phyloP scores from a whole-genome alignment of 2,113 vertebrate species.

The Poecile atricapillus region DNA sequence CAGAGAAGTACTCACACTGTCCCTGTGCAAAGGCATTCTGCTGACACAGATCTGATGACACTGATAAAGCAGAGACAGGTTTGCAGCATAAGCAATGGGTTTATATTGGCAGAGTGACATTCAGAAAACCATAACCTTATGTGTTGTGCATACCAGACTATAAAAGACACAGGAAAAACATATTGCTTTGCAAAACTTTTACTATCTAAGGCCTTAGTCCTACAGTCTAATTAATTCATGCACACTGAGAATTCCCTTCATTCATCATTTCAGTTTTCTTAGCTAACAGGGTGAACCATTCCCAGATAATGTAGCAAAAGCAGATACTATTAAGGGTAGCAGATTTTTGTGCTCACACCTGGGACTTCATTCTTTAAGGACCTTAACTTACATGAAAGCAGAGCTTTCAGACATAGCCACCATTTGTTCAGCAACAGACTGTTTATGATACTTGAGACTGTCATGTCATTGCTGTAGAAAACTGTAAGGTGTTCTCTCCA shows the following conservation, averaged over 20 bases:
- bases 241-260: not conserved
- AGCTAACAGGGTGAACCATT: not conserved
- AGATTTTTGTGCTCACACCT: not conserved
- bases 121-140: not conserved
- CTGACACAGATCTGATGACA: not conserved
- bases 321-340: not conserved
- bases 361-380: not conserved
- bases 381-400: not conserved
- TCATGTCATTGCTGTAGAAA: not conserved
- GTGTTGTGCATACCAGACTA: not conserved
- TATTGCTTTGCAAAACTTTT: not conserved
- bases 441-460: constrained; percentile 1
- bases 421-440: not conserved
- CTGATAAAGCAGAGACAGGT: not conserved
- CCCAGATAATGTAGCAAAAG: not conserved
- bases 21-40: not conserved
- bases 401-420: not conserved
- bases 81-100: not conserved
- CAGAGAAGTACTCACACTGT: not conserved
- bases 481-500: not conserved
- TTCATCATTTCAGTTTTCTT: not conserved
- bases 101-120: not conserved
- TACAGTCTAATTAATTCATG: not conserved
- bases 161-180: not conserved
- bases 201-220: not conserved